Conservation (phyloP, 2,888 invertebrate species). For the Acronicta psi region DNA sequence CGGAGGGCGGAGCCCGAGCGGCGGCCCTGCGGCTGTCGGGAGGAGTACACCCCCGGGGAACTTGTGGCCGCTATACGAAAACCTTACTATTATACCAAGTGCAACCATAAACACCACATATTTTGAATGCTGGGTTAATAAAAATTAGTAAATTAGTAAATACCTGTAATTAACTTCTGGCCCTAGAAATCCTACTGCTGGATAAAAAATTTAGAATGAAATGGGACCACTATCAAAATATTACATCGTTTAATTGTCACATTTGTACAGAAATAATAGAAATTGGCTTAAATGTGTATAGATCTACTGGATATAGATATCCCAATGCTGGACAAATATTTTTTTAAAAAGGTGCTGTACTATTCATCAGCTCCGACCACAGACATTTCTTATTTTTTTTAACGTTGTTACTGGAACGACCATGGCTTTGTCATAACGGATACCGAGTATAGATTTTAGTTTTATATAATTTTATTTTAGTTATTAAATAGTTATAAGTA, state of each 20-base stretch:
- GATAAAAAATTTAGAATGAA: not conserved
- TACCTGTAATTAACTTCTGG: too few relatives aligned
- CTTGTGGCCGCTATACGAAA: constrained; percentile 62
- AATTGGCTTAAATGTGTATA: too few relatives aligned
- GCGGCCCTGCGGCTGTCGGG: constrained; percentile 58
- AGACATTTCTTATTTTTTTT: not conserved
- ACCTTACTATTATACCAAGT: constrained; percentile 67
- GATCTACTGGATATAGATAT: too few relatives aligned
- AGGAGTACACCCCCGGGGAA: constrained; percentile 52
- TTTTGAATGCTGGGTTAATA: constrained; percentile 33
- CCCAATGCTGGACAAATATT: too few relatives aligned
- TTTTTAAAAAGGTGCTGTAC: not conserved
- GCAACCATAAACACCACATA: constrained; percentile 58
- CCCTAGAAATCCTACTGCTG: not conserved
- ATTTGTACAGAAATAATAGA: too few relatives aligned
- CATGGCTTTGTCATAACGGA: constrained; percentile 52
- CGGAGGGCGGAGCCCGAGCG: constrained; percentile 24
- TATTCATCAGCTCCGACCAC: not conserved
- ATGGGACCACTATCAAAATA: too few relatives aligned
- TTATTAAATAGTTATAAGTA: constrained; percentile 51
- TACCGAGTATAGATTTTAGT: constrained; percentile 30
- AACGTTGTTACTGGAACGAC: constrained; percentile 44
- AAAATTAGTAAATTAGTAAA: too few relatives aligned
- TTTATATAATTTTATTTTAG: constrained; percentile 35
- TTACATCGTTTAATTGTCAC: too few relatives aligned